Conservation (phyloP, 2,888 invertebrate species). For the Nasonovia ribisnigri region DNA sequence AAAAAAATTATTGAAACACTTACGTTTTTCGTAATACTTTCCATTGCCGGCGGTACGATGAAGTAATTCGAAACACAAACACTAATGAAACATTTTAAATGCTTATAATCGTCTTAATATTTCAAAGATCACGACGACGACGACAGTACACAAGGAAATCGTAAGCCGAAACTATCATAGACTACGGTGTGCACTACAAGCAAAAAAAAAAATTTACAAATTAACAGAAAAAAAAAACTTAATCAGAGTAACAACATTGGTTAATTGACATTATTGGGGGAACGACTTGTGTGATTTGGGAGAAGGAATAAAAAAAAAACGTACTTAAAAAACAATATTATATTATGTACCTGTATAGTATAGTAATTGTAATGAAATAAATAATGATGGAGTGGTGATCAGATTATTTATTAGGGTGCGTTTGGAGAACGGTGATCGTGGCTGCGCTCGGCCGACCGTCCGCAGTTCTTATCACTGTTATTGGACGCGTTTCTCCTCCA, state of each 20-base stretch:
- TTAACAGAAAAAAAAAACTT: conserved; percentile 38
- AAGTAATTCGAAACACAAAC: conserved; percentile 26
- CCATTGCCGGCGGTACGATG: neutral
- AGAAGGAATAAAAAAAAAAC: conserved; percentile 32
- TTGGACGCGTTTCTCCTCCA: neutral
- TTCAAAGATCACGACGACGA: neutral
- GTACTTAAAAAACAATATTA: conserved; percentile 27
- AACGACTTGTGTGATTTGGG: conserved; percentile 61
- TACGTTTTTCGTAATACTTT: conserved; percentile 2
- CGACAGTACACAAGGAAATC: neutral
- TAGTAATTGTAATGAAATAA: neutral
- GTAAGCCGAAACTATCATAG: neutral
- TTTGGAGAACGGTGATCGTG: conserved; percentile 54
- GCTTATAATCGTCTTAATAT: neutral
- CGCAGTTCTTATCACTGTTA: neutral
- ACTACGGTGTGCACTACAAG: neutral
- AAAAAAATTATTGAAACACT: neutral
- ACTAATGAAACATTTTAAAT: neutral
- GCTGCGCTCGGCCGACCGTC: conserved; percentile 41
- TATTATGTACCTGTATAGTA: neutral
- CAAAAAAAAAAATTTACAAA: neutral
- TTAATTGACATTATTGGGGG: conserved; percentile 54
- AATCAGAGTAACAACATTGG: conserved; percentile 48
- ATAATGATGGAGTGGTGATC: conserved; percentile 50
- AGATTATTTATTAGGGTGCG: conserved; percentile 58